These are phyloP conservation scores for Aleiodes leptofemur DNA, from an alignment of 2,888 invertebrate genomes.

Conservation along the genomic window DNA sequence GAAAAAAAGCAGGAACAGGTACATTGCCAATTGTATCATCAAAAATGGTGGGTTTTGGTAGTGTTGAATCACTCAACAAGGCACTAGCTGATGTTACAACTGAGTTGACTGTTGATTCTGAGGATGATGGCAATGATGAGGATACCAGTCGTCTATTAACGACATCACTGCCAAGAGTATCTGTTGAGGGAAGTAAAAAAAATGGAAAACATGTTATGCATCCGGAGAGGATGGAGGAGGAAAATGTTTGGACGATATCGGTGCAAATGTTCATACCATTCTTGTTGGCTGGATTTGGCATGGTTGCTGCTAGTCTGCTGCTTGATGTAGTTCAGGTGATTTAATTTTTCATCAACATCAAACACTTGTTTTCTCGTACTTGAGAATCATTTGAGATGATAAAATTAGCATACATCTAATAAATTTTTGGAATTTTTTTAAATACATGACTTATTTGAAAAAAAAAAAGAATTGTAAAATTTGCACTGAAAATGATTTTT, in stretches of 20 bases:
- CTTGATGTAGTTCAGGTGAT: constrained; percentile 86
- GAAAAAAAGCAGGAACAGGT: constrained; percentile 58
- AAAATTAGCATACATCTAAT: too few species aligned
- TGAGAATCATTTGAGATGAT: background rate
- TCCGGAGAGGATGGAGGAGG: constrained; percentile 66
- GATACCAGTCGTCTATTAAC: constrained; percentile 55
- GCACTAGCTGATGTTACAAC: constrained; percentile 63
- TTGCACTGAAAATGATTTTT: too few species aligned
- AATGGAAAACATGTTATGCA: constrained; percentile 44
- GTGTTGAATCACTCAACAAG: constrained; percentile 65
- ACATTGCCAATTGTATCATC: constrained; percentile 49
- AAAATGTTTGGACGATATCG: constrained; percentile 82
- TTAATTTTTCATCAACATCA: background rate
- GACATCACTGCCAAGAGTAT: constrained; percentile 53
- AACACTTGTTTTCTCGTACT: too few species aligned
- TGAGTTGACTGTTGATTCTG: constrained; percentile 66
- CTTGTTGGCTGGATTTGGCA: constrained; percentile 91
- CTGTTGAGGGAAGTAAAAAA: constrained; percentile 49
- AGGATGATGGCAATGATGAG: constrained; percentile 61
- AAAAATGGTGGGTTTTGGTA: constrained; percentile 70
- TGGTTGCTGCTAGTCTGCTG: constrained; percentile 92
- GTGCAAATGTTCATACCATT: constrained; percentile 91
- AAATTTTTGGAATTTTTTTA: too few species aligned
- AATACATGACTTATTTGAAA: too few species aligned
- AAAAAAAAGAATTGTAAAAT: too few species aligned